Base-by-base conservation (phyloP, 1,140 invertebrate genomes). In the Brachionus manjavacas region DNA sequence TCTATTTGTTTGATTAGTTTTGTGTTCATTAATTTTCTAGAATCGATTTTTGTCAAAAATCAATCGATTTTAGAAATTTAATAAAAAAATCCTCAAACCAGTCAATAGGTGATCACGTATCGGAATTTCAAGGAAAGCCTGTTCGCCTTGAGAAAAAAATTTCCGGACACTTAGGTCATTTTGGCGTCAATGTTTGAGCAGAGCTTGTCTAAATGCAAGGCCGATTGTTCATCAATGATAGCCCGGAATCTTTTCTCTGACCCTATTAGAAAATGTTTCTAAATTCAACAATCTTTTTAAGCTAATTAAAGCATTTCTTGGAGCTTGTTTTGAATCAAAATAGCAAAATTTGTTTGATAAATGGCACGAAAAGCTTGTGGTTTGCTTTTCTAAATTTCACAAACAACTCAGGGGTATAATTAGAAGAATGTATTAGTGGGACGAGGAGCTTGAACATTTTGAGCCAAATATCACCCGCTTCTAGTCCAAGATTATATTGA, bases 291-390 rank as follows among this genome's bases (percentile, higher is more conserved):
- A 68, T 68, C 7, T 31, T 31, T n/a, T 31, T 20, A 11, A 68
- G 68, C 68, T 72, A 72, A 72, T 72, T 72, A 72, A 35, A 72
- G 68, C 31, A 16, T 72, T 72, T 39, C 68, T 72, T 41, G 14
- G 9, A 72, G 68, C 16, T 9, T 41, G 9, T 41, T 72, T 60
- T 60, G n/a, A 60, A 9, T 60, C 52, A 25, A 60, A 60, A 60
- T 23, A 60, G 16, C 68, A 72, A 72, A 16, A 43, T n/a, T 39
- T 72, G 68, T 72, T 39, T 72, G 16, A 68, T 39, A 68, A 3
- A 41, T 72, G 68, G 31, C 39, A 72, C 35, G 31, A 72, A 72
- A 72, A 41, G 35, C 31, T 41, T 23, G 16, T 68, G 31, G 66
- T 72, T 72, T 72, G 28, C n/a, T 68, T 68, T 68, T 68, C 31